Evolutionary conservation across 2,113 vertebrate species (phyloP), one percentile per base, ranked within the genome.

Genomic region (Abramis brama): DNA sequence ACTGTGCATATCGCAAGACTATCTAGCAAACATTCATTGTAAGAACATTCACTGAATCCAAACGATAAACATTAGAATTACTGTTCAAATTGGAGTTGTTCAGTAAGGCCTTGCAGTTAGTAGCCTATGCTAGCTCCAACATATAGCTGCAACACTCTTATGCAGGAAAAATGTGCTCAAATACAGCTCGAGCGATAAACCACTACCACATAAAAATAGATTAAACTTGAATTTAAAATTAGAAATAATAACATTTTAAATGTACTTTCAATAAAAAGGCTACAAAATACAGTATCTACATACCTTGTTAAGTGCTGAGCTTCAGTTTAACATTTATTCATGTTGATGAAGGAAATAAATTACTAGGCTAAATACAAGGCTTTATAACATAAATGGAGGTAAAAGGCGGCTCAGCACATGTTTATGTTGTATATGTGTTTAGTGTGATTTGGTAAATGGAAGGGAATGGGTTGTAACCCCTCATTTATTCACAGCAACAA

Each of bases 401-500:
- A 71, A 71, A 70, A 21, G 17, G 8, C 3, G 17, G 30, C 70
- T 73, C 23, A 45, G 71, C 23, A 27, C 43, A 47, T n/a, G 5
- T 5, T 68, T 62, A 6, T 33, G 5, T 68, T 33, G 27, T 68
- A 17, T 66, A n/a, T 73, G 6, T 74, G 43, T 74, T 74, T 47
- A 30, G 13, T 45, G 8, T 66, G n/a, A 45, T 64, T 81, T 25
- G 13, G 39, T 47, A 23, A 64, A 55, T 66, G 60, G 39, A 50
- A 47, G 27, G 64, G 19, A 75, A 82, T 79, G 50, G 50, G 1
- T 6, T 21, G 27, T 52, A n/a, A 73, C 33, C n/a, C 1, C 23
- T 60, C 39, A 79, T 79, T 91, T 91, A 90, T 89, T 75, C 76
- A 86, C 57, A 10, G 17, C 71, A 79, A 86, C 59, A 90, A 86